Evolutionary conservation across 2,113 vertebrate species (phyloP).

Genomic region (Anolis carolinensis): DNA sequence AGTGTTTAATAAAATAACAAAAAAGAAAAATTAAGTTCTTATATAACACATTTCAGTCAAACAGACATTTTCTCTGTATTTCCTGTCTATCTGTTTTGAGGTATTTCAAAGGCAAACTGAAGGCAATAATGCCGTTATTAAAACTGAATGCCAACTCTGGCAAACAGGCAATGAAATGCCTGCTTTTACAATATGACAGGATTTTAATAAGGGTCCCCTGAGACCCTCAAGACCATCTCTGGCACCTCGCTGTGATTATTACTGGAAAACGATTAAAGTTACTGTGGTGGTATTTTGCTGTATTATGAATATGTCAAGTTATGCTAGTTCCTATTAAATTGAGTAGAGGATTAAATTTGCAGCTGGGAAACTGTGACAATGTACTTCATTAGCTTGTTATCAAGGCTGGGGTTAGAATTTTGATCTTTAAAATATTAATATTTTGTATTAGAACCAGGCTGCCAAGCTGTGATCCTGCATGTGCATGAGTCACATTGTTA

Average conservation of each 20-base stretch:
- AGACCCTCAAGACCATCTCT: slow-evolving; percentile 1
- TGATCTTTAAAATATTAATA: slow-evolving; percentile 65
- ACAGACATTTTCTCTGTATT: background rate
- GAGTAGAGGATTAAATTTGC: slow-evolving; percentile 69
- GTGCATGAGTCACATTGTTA: background rate
- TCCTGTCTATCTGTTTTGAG: background rate
- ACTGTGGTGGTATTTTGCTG: slow-evolving; percentile 46
- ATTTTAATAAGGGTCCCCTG: slow-evolving; percentile 45
- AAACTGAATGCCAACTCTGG: background rate
- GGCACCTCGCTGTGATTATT: slow-evolving; percentile 13
- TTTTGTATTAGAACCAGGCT: slow-evolving; percentile 40
- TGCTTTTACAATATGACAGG: slow-evolving; percentile 33
- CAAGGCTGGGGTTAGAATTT: slow-evolving; percentile 43
- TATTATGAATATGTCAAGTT: slow-evolving; percentile 53
- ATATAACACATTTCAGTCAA: background rate
- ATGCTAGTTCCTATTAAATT: slow-evolving; percentile 50
- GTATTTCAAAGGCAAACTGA: slow-evolving; percentile 8
- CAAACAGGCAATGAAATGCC: background rate
- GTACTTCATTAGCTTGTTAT: slow-evolving; percentile 57
- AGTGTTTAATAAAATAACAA: background rate
- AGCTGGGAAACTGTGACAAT: slow-evolving; percentile 62
- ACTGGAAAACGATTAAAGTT: slow-evolving; percentile 16
- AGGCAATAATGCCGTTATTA: background rate
- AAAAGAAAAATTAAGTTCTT: background rate
- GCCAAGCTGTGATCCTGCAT: slow-evolving; percentile 11